These are phyloP conservation scores for Pseudomyrmex cubaensis DNA, from an alignment of 1,140 invertebrate species.

Conservation along the genomic window DNA sequence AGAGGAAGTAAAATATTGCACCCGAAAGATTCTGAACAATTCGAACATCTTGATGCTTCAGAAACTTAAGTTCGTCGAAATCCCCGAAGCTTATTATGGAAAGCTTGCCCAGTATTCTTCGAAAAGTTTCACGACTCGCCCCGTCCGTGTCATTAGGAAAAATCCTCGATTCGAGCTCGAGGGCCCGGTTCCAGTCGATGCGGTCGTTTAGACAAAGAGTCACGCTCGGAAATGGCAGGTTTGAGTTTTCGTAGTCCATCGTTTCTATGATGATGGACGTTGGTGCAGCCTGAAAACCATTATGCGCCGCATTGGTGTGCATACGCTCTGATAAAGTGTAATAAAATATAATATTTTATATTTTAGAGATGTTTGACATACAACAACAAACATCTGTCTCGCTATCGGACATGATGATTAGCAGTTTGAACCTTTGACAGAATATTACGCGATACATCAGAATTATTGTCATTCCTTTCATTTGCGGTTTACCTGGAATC, in stretches of 20 bases:
- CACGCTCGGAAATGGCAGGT: conserved; percentile 43
- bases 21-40: conserved; percentile 31
- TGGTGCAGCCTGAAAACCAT: conserved; percentile 39
- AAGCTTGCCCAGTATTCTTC: conserved; percentile 34
- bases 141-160: conserved; percentile 41
- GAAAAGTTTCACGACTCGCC: conserved; percentile 45
- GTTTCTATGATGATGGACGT: conserved; percentile 55
- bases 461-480: not conserved
- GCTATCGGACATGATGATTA: not conserved
- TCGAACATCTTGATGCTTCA: conserved; percentile 25
- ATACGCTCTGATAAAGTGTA: not conserved
- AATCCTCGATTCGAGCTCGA: conserved; percentile 45
- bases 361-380: too few species aligned
- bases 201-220: conserved; percentile 54
- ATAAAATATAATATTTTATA: not conserved
- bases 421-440: not conserved
- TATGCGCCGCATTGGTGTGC: not conserved
- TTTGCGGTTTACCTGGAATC: conserved; percentile 51
- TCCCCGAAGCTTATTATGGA: conserved; percentile 61
- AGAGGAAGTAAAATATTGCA: not conserved
- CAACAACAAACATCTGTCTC: too few species aligned
- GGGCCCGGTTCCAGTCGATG: conserved; percentile 20
- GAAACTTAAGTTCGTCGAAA: conserved; percentile 44
- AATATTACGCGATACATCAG: not conserved
- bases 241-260: conserved; percentile 51